Evolutionary conservation across 2,797 vertebrate genomes (phyloP).

Genomic region (Hoplostethus mediterraneus): DNA sequence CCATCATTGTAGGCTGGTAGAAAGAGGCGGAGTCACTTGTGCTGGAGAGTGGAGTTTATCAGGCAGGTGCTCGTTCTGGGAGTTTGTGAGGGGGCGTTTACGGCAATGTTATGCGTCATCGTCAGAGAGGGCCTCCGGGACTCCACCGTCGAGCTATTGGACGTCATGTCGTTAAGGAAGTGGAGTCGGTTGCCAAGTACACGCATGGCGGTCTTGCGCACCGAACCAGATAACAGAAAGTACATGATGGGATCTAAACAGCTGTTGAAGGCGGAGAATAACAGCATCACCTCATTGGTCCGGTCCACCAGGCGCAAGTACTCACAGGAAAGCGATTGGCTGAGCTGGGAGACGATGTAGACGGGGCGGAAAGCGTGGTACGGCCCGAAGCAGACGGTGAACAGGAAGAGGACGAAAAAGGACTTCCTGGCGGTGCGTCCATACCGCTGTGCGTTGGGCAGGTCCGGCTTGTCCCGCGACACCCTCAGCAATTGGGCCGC

Average conservation of each 20-base stretch:
- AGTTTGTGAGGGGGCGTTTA: slow-evolving; percentile 31
- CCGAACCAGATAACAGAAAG: slow-evolving; percentile 91
- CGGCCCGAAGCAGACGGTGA: slow-evolving; percentile 93
- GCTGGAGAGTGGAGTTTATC: slow-evolving; percentile 36
- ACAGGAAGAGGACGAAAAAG: slow-evolving; percentile 94
- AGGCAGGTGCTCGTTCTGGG: slow-evolving; percentile 59
- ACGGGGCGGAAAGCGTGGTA: slow-evolving; percentile 91
- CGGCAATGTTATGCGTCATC: fast-evolving
- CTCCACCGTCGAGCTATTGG: slow-evolving; percentile 69
- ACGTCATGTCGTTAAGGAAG: slow-evolving; percentile 34
- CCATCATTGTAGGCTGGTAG: neutral
- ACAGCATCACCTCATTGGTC: slow-evolving; percentile 91
- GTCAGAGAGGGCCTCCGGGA: slow-evolving; percentile 37
- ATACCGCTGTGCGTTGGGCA: slow-evolving; percentile 91
- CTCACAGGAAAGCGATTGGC: slow-evolving; percentile 64
- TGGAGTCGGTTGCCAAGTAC: slow-evolving; percentile 35
- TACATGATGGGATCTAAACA: slow-evolving; percentile 97
- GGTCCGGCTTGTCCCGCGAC: slow-evolving; percentile 86
- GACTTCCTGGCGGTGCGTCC: slow-evolving; percentile 90
- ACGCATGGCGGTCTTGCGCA: slow-evolving; percentile 87
- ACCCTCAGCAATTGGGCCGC: slow-evolving; percentile 86
- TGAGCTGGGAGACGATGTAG: slow-evolving; percentile 91
- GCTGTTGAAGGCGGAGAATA: slow-evolving; percentile 94
- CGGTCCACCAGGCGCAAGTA: slow-evolving; percentile 83
- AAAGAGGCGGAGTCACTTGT: neutral